These are phyloP conservation scores for Gastrophryne carolinensis DNA, from an alignment of 2,797 vertebrate species.

Conservation along the genomic window DNA sequence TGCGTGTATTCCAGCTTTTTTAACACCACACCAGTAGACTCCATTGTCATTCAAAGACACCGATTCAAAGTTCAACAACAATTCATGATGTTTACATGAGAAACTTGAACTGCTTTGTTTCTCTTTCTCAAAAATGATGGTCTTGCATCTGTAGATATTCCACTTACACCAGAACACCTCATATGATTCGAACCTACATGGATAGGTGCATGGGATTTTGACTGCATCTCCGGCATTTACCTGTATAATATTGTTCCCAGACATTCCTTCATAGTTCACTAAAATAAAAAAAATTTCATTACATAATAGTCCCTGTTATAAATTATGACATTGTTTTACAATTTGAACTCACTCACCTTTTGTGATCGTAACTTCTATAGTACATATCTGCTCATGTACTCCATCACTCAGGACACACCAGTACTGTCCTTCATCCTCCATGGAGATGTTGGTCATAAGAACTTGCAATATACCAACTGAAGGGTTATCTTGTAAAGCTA, in stretches of 20 bases:
- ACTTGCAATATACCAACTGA: constrained; percentile 52
- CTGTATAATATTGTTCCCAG: not conserved
- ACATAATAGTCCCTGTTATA: not conserved
- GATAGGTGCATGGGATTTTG: constrained; percentile 60
- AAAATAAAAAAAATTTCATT: not conserved
- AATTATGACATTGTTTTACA: not conserved
- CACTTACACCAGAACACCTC: constrained; percentile 75
- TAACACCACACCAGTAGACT: constrained; percentile 75
- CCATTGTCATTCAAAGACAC: constrained; percentile 51
- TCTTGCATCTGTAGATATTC: constrained; percentile 45
- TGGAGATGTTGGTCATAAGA: constrained; percentile 64
- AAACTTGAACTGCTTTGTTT: rapidly evolving
- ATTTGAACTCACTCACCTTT: constrained; percentile 61
- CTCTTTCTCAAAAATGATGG: constrained; percentile 4
- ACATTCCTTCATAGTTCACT: not conserved
- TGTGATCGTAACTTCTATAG: constrained; percentile 57
- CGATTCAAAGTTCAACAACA: constrained; percentile 52
- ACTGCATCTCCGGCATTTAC: constrained; percentile 6
- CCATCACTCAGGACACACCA: constrained; percentile 63
- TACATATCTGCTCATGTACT: constrained; percentile 45
- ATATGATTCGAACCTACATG: constrained; percentile 59
- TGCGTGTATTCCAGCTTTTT: not conserved
- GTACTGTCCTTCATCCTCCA: constrained; percentile 61
- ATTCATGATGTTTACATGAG: constrained; percentile 32
- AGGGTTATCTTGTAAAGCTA: constrained; percentile 51